Conservation (phyloP, 2,113 vertebrate genomes). For the Macquaria australasica region DNA sequence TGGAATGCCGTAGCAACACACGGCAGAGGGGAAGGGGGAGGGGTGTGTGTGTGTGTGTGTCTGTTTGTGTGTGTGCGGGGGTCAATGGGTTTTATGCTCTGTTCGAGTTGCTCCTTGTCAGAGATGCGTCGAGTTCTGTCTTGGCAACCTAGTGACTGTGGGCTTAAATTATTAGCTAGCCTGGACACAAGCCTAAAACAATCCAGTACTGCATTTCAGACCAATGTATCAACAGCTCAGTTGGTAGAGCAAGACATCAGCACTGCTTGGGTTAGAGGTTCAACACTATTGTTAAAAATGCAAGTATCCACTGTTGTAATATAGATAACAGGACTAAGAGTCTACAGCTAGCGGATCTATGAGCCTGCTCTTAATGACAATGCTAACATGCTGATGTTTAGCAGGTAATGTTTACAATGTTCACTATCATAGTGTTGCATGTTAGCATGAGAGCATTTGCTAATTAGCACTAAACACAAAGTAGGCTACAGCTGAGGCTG, state of each 20-base stretch:
- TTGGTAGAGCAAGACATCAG: neutral
- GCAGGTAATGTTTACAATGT: neutral
- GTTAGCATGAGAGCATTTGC: neutral
- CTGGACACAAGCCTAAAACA: conserved; percentile 54
- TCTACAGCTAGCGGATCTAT: neutral
- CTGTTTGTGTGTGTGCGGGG: conserved; percentile 30
- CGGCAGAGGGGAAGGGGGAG: conserved; percentile 55
- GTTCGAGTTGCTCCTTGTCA: conserved; percentile 51
- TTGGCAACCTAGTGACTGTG: conserved; percentile 47
- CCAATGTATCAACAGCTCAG: conserved; percentile 25
- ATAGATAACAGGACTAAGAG: neutral
- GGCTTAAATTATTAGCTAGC: conserved; percentile 60
- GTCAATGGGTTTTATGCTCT: conserved; percentile 72
- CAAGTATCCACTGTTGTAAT: neutral
- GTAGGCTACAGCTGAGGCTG: neutral
- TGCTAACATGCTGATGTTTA: neutral
- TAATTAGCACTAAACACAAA: neutral
- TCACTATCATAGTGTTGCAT: neutral
- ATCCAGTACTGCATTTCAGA: conserved; percentile 34
- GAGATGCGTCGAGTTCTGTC: conserved; percentile 45
- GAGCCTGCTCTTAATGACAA: neutral
- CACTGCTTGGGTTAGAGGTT: conserved; percentile 14
- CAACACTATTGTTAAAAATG: neutral
- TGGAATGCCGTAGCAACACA: conserved; percentile 76
- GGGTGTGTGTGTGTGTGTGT: conserved; percentile 21